phyloP scores from a whole-genome alignment of 2,888 invertebrate species.

The Ochlodes sylvanus region DNA sequence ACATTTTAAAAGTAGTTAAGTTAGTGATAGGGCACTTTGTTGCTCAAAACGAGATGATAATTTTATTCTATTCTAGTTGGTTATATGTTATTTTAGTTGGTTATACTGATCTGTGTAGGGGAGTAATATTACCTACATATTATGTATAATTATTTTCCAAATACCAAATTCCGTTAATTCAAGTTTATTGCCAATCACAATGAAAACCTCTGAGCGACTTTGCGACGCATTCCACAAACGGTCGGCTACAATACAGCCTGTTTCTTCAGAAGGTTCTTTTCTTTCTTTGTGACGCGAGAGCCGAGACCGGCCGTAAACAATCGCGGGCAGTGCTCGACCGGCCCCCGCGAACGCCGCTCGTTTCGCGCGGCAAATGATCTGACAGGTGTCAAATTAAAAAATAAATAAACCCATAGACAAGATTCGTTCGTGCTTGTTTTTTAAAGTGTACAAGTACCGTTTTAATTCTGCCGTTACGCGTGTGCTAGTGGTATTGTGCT shows the following conservation, averaged over 20 bases:
- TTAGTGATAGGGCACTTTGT: too few relatives aligned
- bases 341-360: slow-evolving; percentile 70
- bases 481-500: slow-evolving; percentile 65
- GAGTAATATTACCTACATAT: too few relatives aligned
- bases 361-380: slow-evolving; percentile 53
- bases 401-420: slow-evolving; percentile 52
- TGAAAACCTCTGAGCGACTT: slow-evolving; percentile 51
- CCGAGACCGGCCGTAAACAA: slow-evolving; percentile 75
- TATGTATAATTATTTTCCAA: too few relatives aligned
- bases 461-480: slow-evolving; percentile 62
- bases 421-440: slow-evolving; percentile 67
- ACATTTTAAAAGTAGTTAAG: too few relatives aligned
- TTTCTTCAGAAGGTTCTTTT: slow-evolving; percentile 55
- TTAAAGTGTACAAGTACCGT: slow-evolving; percentile 61
- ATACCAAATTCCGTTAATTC: too few relatives aligned
- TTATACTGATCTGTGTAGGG: too few relatives aligned
- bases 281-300: slow-evolving; percentile 57
- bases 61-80: too few relatives aligned
- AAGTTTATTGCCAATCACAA: too few relatives aligned
- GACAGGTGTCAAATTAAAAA: slow-evolving; percentile 58
- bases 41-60: too few relatives aligned
- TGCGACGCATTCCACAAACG: slow-evolving; percentile 44
- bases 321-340: slow-evolving; percentile 72
- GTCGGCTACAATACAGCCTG: slow-evolving; percentile 28
- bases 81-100: too few relatives aligned